Evolutionary conservation across 2,797 vertebrate species (phyloP).

Genomic region (Moxostoma hubbsi): DNA sequence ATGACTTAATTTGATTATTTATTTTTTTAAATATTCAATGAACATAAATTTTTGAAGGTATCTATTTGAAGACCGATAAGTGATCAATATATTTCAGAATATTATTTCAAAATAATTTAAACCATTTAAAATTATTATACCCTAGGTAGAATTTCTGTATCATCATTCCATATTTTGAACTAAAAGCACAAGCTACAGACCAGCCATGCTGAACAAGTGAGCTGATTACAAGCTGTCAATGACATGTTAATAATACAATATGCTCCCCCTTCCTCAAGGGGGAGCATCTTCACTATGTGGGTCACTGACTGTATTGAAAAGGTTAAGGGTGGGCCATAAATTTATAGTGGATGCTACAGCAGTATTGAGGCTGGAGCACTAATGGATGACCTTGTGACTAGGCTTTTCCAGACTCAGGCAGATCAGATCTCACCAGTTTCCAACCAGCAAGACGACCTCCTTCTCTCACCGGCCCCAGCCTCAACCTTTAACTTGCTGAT

Average conservation of each 20-base stretch:
- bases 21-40: too few relatives aligned
- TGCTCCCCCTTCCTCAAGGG: constrained; percentile 72
- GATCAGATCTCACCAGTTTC: constrained; percentile 91
- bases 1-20: too few relatives aligned
- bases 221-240: constrained; percentile 74
- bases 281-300: constrained; percentile 80
- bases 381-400: constrained; percentile 99
- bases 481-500: constrained; percentile 98
- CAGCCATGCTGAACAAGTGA: constrained; percentile 31
- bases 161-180: background rate
- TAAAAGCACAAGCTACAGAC: constrained; percentile 31
- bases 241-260: constrained; percentile 83
- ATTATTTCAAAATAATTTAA: too few relatives aligned
- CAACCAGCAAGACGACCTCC: constrained; percentile 88
- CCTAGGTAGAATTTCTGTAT: background rate
- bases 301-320: constrained; percentile 89
- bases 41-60: too few relatives aligned
- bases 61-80: too few relatives aligned
- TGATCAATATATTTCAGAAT: too few relatives aligned
- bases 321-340: constrained; percentile 96
- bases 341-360: constrained; percentile 90
- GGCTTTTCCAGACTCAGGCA: constrained; percentile 89
- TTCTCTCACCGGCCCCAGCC: constrained; percentile 84
- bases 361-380: constrained; percentile 90
- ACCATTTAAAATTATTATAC: too few relatives aligned